These are phyloP conservation scores for Scolopax rusticola DNA, from an alignment of 2,797 vertebrate genomes.

Conservation along the genomic window DNA sequence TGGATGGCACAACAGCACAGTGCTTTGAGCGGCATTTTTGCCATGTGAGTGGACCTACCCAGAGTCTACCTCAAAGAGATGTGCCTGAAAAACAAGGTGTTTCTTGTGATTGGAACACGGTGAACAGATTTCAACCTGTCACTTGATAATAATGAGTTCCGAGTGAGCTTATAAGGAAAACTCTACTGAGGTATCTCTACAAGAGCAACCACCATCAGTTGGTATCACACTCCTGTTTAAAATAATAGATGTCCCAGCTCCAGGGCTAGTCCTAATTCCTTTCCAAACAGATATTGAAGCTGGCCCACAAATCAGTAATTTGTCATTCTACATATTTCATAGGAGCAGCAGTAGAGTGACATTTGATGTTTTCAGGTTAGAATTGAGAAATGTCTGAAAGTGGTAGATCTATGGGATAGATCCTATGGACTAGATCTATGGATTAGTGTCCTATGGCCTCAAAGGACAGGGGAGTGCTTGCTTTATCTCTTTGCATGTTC, in stretches of 20 bases:
- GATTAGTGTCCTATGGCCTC: background rate
- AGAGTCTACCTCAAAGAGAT: background rate
- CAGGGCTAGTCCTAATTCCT: background rate
- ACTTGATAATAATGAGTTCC: background rate
- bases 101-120: background rate
- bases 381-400: background rate
- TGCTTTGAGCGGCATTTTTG: background rate
- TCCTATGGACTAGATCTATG: no score
- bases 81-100: background rate
- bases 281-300: background rate
- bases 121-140: background rate
- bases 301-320: background rate
- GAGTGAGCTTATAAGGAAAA: background rate
- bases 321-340: background rate
- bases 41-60: background rate
- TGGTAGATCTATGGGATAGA: background rate
- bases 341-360: background rate
- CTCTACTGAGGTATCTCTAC: background rate
- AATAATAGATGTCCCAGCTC: background rate
- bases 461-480: background rate
- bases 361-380: background rate
- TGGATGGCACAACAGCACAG: background rate
- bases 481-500: background rate
- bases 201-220: background rate
- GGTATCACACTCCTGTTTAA: background rate